These are phyloP conservation scores for Catocala fraxini DNA, from an alignment of 2,888 invertebrate genomes.

Conservation along the genomic window DNA sequence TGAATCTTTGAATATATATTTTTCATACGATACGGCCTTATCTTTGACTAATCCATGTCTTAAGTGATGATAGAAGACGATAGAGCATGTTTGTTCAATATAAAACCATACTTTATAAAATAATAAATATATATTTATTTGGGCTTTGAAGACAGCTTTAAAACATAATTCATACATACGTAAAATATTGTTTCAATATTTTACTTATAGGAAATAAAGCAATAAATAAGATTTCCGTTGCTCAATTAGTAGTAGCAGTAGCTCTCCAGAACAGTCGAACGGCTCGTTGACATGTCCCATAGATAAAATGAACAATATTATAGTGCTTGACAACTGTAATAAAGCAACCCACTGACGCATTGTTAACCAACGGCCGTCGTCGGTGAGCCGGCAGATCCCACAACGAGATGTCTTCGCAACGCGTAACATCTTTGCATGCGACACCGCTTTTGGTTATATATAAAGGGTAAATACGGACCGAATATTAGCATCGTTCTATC, in stretches of 20 bases:
- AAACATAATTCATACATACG: too few relatives aligned
- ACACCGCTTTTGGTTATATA: conserved; percentile 31
- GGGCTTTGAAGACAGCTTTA: too few relatives aligned
- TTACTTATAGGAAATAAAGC: not conserved
- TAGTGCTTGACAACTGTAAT: conserved; percentile 55
- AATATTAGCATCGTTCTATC: conserved; percentile 34
- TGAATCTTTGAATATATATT: not conserved
- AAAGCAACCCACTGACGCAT: conserved; percentile 49
- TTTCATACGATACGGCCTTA: too few relatives aligned
- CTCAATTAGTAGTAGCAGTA: conserved; percentile 43
- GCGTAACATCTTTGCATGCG: conserved; percentile 43
- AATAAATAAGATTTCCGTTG: conserved; percentile 8
- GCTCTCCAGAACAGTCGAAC: conserved; percentile 34
- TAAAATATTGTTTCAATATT: too few relatives aligned
- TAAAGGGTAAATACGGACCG: conserved; percentile 35
- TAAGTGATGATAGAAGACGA: too few relatives aligned
- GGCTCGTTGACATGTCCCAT: conserved; percentile 47
- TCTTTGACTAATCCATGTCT: too few relatives aligned
- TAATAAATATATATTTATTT: too few relatives aligned
- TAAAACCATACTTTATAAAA: too few relatives aligned
- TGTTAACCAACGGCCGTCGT: conserved; percentile 45
- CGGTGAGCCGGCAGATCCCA: conserved; percentile 30
- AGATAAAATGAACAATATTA: conserved; percentile 54
- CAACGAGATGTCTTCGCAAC: conserved; percentile 30
- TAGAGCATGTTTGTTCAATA: too few relatives aligned